Evolutionary conservation across 92 coral and sea anemone species (phyloP).

Genomic region (Parazoanthus atlanticus): DNA sequence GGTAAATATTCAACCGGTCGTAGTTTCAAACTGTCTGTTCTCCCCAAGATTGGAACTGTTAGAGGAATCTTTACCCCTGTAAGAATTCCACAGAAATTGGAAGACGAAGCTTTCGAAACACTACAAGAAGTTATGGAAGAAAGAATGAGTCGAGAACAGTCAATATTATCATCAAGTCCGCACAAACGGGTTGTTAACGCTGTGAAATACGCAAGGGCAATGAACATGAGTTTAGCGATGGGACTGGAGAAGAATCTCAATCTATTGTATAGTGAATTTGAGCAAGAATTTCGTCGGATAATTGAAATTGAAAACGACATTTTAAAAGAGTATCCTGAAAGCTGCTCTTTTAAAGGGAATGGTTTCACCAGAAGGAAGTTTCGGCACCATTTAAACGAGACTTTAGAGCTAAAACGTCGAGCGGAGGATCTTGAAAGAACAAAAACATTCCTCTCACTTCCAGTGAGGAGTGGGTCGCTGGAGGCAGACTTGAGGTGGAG

Average conservation of each 20-base stretch:
- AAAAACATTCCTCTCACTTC: constrained; percentile 64
- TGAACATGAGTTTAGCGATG: constrained; percentile 61
- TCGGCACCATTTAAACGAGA: constrained; percentile 55
- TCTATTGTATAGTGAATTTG: constrained; percentile 65
- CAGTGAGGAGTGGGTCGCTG: constrained; percentile 40
- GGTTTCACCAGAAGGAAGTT: constrained; percentile 72
- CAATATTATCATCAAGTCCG: constrained; percentile 77
- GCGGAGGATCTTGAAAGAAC: constrained; percentile 67
- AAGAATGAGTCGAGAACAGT: constrained; percentile 74
- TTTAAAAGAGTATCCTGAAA: constrained; percentile 38
- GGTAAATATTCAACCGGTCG: neutral
- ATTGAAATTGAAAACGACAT: constrained; percentile 71
- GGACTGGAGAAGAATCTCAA: constrained; percentile 63
- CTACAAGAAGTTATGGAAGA: constrained; percentile 71
- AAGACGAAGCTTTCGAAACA: neutral
- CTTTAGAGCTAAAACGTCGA: constrained; percentile 55
- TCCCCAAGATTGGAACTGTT: constrained; percentile 8
- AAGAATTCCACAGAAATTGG: neutral
- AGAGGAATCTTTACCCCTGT: constrained; percentile 2
- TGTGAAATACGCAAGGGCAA: constrained; percentile 72
- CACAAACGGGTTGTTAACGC: constrained; percentile 74
- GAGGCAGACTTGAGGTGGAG: neutral
- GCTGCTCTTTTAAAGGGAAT: neutral
- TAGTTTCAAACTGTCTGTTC: neutral
- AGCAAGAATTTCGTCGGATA: constrained; percentile 80